phyloP scores from a whole-genome alignment of 2,797 vertebrate genomes.

The Sus cebifrons region DNA sequence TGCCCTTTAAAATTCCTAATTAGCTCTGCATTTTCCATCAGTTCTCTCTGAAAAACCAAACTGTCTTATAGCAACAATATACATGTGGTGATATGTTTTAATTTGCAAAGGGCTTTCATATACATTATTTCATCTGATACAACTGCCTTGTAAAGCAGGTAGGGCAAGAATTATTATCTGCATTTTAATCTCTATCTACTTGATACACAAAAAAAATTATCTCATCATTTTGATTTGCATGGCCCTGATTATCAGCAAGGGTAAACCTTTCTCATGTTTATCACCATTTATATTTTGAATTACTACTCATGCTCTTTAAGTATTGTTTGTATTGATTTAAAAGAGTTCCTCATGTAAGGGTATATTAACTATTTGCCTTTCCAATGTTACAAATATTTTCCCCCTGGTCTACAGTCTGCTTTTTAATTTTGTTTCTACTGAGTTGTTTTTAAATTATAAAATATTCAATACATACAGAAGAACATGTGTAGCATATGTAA shows the following conservation, averaged over 20 bases:
- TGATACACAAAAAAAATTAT: constrained; percentile 61
- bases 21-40: constrained; percentile 30
- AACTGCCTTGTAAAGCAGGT: constrained; percentile 44
- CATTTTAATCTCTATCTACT: constrained; percentile 74
- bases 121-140: constrained; percentile 62
- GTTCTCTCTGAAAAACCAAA: constrained; percentile 33
- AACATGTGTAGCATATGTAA: neutral
- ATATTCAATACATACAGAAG: constrained; percentile 41
- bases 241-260: constrained; percentile 37
- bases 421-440: constrained; percentile 41
- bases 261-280: constrained; percentile 55
- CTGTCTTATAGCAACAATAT: constrained; percentile 1
- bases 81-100: constrained; percentile 26
- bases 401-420: neutral
- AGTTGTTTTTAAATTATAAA: constrained; percentile 17
- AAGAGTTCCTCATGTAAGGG: constrained; percentile 54
- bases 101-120: constrained; percentile 60
- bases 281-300: constrained; percentile 62
- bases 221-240: constrained; percentile 70
- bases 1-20: neutral
- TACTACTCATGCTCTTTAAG: constrained; percentile 23
- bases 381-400: constrained; percentile 41
- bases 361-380: constrained; percentile 54
- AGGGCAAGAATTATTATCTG: constrained; percentile 51
- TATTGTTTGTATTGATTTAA: constrained; percentile 51